These are phyloP conservation scores for Callipepla squamata DNA, from an alignment of 2,113 vertebrate genomes.

Conservation along the genomic window DNA sequence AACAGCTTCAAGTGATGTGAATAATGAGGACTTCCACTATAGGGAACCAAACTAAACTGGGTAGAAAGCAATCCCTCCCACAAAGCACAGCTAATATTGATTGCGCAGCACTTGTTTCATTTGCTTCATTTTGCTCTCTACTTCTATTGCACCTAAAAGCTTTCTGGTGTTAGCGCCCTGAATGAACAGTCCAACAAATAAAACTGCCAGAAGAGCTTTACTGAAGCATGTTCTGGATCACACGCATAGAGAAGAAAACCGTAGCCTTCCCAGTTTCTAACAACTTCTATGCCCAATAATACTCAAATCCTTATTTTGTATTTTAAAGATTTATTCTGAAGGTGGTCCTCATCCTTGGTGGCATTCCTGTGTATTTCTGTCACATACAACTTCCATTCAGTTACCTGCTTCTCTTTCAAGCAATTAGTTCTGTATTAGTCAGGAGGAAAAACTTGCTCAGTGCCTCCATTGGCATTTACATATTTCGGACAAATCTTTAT, in stretches of 20 bases:
- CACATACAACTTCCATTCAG: not conserved
- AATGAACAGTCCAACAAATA: not conserved
- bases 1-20: not conserved
- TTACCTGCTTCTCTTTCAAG: not conserved
- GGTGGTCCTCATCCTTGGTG: not conserved
- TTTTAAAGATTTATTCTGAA: not conserved
- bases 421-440: not conserved
- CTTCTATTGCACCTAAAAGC: not conserved
- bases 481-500: not conserved
- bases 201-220: not conserved
- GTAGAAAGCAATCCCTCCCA: not conserved
- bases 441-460: not conserved
- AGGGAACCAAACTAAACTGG: not conserved
- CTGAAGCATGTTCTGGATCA: not conserved
- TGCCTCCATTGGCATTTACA: not conserved
- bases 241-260: not conserved
- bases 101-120: not conserved
- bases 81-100: not conserved
- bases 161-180: rapidly evolving
- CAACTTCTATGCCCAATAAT: not conserved
- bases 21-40: not conserved
- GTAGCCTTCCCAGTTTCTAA: not conserved
- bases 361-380: not conserved
- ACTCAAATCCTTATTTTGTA: not conserved
- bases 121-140: not conserved